These are phyloP conservation scores for Hylaeus volcanicus DNA, from an alignment of 1,140 invertebrate genomes.

Conservation along the genomic window DNA sequence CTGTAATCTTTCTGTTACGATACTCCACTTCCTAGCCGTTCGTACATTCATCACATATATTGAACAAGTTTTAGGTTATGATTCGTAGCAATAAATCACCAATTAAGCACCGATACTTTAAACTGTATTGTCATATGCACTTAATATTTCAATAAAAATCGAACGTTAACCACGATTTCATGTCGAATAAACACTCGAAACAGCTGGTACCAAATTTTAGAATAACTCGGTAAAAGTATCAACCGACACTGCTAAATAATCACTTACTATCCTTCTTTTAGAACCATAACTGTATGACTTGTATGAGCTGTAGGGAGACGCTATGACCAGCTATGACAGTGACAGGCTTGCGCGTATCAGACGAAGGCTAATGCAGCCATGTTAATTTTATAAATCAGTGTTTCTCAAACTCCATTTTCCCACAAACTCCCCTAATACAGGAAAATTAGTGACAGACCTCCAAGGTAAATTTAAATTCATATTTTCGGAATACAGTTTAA, in stretches of 20 bases:
- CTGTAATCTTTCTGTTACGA: background rate
- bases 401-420: too few species aligned
- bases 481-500: too few species aligned
- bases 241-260: slow-evolving; percentile 29
- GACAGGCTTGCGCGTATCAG: slow-evolving; percentile 19
- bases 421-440: too few species aligned
- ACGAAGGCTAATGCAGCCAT: slow-evolving; percentile 1
- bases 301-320: background rate
- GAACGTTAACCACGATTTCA: background rate
- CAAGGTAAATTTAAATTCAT: too few species aligned
- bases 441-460: too few species aligned
- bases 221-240: slow-evolving; percentile 15
- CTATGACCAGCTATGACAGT: slow-evolving; percentile 3
- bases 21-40: background rate
- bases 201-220: background rate
- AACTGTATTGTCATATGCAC: slow-evolving; percentile 3
- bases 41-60: background rate
- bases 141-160: background rate
- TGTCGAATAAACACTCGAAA: background rate
- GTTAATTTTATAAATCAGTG: background rate
- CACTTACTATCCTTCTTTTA: slow-evolving; percentile 18
- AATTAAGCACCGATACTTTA: background rate
- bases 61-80: slow-evolving; percentile 20
- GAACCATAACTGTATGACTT: background rate
- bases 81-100: slow-evolving; percentile 23